Conservation (phyloP, 2,797 vertebrate genomes). For the Pipistrellus pipistrellus region DNA sequence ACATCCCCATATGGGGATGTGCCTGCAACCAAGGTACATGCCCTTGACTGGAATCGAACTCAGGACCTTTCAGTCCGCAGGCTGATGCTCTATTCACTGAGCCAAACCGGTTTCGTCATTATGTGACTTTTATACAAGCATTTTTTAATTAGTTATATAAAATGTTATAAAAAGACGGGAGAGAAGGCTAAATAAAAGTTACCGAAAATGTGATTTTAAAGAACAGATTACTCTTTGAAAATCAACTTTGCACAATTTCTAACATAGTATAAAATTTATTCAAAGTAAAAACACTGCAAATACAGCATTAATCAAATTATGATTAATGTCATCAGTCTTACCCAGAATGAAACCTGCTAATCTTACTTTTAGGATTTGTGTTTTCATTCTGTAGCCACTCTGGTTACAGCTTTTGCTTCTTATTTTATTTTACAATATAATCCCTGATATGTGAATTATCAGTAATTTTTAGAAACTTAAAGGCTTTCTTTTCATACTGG, state of each 20-base stretch:
- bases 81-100: no score
- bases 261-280: conserved; percentile 50
- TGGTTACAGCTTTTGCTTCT: conserved; percentile 56
- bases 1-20: no score
- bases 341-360: conserved; percentile 58
- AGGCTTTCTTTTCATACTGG: background rate
- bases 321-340: conserved; percentile 76
- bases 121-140: background rate
- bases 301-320: conserved; percentile 69
- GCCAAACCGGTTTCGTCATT: background rate
- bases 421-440: conserved; percentile 62
- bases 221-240: conserved; percentile 42
- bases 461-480: conserved; percentile 50
- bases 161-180: background rate
- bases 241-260: conserved; percentile 15
- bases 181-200: conserved; percentile 29
- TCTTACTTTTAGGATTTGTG: conserved; percentile 57
- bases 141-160: background rate
- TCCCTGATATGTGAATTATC: conserved; percentile 51
- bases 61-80: no score
- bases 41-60: no score
- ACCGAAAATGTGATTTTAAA: conserved; percentile 51
- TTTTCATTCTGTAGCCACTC: conserved; percentile 58
- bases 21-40: no score
- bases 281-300: conserved; percentile 39